Conservation (phyloP, 64 coral and sea anemone species). For the Acropora yongei region DNA sequence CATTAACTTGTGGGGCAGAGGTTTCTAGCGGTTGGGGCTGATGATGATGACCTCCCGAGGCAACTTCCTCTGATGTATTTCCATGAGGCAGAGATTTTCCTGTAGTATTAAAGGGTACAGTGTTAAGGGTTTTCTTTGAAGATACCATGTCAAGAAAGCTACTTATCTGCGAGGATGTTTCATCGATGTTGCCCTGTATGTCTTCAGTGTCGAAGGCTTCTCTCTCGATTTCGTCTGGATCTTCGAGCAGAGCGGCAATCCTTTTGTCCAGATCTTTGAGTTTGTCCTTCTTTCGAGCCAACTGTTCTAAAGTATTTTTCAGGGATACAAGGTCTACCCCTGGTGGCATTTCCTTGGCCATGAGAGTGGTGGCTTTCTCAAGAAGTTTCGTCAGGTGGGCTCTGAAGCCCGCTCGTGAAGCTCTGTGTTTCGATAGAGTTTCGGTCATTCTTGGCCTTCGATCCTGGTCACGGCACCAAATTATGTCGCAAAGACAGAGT, state of each 20-base stretch:
- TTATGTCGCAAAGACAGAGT: constrained; percentile 8
- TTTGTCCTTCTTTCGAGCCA: constrained; percentile 50
- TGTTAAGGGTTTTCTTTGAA: constrained; percentile 15
- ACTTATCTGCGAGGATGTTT: constrained; percentile 60
- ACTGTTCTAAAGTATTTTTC: constrained; percentile 54
- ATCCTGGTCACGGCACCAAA: constrained; percentile 33
- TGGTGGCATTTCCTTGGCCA: constrained; percentile 32
- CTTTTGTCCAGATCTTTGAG: constrained; percentile 44
- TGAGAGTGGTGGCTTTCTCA: constrained; percentile 23
- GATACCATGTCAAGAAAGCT: constrained; percentile 23
- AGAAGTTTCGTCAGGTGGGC: constrained; percentile 39
- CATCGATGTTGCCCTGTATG: constrained; percentile 44
- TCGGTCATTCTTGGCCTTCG: constrained; percentile 21
- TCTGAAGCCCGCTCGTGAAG: constrained; percentile 49
- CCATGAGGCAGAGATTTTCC: background rate
- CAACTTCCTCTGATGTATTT: background rate
- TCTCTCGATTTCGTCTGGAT: constrained; percentile 56
- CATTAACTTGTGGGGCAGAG: background rate
- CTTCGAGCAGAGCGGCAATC: constrained; percentile 41
- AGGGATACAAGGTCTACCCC: constrained; percentile 33
- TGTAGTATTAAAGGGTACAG: background rate
- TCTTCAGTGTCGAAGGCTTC: constrained; percentile 58
- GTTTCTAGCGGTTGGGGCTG: background rate
- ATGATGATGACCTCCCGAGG: too few relatives aligned
- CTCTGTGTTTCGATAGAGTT: constrained; percentile 37